Conservation (phyloP, 2,113 vertebrate species). For the Cranoglanis bouderius region DNA sequence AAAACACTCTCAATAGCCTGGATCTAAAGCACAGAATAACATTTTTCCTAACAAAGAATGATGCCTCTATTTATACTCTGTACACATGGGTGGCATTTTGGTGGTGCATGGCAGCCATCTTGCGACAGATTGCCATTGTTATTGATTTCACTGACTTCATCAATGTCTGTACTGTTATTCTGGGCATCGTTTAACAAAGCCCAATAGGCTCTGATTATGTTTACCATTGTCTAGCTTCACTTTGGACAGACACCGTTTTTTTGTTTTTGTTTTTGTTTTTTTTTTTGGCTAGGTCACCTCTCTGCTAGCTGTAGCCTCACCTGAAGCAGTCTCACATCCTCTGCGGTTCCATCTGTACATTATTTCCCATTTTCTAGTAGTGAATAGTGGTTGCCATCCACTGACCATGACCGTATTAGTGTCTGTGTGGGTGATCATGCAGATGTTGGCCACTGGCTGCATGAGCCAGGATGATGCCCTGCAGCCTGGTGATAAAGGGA, state of each 20-base stretch:
- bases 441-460: conserved; percentile 22
- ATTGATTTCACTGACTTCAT: background rate
- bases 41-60: background rate
- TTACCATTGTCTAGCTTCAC: background rate
- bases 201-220: background rate
- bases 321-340: background rate
- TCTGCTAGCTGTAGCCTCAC: background rate
- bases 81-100: background rate
- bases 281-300: background rate
- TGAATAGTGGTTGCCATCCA: conserved; percentile 23
- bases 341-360: conserved; percentile 3
- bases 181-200: background rate
- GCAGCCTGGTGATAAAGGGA: conserved; percentile 43
- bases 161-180: conserved; percentile 1
- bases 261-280: background rate
- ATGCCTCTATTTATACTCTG: conserved; percentile 3
- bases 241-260: background rate
- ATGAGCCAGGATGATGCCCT: conserved; percentile 35
- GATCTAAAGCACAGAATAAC: background rate
- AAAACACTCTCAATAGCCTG: background rate
- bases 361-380: conserved; percentile 15
- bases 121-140: background rate
- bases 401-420: conserved; percentile 40
- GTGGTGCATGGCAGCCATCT: background rate
- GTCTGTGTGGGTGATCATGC: conserved; percentile 39